Conservation (phyloP, 2,888 invertebrate genomes). For the Meteorus cinctellus region DNA sequence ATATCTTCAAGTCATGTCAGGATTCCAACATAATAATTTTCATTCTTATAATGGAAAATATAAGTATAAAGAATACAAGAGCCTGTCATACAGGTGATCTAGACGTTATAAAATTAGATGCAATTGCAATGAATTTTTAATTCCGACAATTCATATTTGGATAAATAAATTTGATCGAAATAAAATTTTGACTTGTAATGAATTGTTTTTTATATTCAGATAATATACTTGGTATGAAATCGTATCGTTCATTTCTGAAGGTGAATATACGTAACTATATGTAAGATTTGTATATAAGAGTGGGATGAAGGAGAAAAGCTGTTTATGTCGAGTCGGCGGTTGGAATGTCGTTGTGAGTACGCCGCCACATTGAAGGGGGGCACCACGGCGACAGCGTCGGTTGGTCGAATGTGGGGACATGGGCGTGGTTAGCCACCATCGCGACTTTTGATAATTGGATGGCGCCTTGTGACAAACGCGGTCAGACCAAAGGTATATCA, state of each 20-base stretch:
- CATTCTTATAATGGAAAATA: neutral
- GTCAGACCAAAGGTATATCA: neutral
- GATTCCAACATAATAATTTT: too few relatives aligned
- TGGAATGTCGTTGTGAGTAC: conserved; percentile 65
- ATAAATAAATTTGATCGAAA: too few relatives aligned
- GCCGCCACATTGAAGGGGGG: conserved; percentile 49
- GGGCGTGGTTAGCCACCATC: conserved; percentile 72
- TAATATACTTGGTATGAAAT: too few relatives aligned
- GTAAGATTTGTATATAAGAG: conserved; percentile 38
- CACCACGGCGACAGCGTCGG: conserved; percentile 64
- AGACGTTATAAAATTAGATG: neutral
- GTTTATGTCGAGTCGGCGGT: conserved; percentile 58
- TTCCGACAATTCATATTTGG: too few relatives aligned
- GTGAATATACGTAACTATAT: conserved; percentile 21
- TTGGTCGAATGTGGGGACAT: conserved; percentile 69
- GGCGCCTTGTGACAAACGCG: conserved; percentile 44
- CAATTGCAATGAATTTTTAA: too few relatives aligned
- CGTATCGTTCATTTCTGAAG: conserved; percentile 38
- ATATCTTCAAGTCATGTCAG: too few relatives aligned
- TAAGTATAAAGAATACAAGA: neutral
- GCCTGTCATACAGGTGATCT: neutral
- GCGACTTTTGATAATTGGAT: conserved; percentile 66
- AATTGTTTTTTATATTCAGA: too few relatives aligned
- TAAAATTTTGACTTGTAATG: too few relatives aligned
- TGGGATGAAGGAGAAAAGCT: conserved; percentile 40